A percentile compares a stretch with the other conserved stretches of the same genome.
phyloP scores from a whole-genome alignment of 2,113 vertebrate species.

The Tragelaphus scriptus region DNA sequence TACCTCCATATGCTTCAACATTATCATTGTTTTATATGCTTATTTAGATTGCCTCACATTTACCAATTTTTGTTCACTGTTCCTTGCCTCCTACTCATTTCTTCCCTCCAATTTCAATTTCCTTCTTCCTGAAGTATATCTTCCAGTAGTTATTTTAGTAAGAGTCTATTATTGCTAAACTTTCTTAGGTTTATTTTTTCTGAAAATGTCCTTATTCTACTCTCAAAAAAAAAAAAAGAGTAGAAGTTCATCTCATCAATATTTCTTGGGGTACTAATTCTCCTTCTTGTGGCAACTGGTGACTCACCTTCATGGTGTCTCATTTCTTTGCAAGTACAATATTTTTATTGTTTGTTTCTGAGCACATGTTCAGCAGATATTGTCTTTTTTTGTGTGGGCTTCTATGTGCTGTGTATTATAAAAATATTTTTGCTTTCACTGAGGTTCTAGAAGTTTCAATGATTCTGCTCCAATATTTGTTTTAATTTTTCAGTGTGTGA shows the following conservation, averaged over 20 bases:
- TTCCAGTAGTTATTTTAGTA: constrained; percentile 15
- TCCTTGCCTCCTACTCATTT: background rate
- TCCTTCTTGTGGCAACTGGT: background rate
- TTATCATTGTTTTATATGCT: background rate
- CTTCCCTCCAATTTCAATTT: constrained; percentile 20
- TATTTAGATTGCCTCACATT: background rate
- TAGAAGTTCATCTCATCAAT: background rate
- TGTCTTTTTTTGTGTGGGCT: background rate
- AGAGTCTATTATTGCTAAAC: background rate
- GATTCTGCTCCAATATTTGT: background rate
- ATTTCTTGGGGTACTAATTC: background rate
- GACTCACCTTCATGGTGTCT: background rate
- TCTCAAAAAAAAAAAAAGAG: background rate
- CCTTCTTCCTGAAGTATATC: background rate
- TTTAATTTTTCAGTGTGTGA: background rate
- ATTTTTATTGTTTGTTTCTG: background rate
- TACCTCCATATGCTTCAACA: background rate
- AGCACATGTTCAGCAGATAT: background rate
- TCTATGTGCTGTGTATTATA: background rate
- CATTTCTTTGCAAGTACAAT: background rate
- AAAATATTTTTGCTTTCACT: constrained; percentile 32
- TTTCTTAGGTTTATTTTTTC: background rate
- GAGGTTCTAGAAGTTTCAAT: background rate
- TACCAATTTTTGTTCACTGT: constrained; percentile 1
- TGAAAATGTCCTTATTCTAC: constrained; percentile 3